phyloP scores from a whole-genome alignment of 2,113 vertebrate species.

The Nesoenas mayeri region DNA sequence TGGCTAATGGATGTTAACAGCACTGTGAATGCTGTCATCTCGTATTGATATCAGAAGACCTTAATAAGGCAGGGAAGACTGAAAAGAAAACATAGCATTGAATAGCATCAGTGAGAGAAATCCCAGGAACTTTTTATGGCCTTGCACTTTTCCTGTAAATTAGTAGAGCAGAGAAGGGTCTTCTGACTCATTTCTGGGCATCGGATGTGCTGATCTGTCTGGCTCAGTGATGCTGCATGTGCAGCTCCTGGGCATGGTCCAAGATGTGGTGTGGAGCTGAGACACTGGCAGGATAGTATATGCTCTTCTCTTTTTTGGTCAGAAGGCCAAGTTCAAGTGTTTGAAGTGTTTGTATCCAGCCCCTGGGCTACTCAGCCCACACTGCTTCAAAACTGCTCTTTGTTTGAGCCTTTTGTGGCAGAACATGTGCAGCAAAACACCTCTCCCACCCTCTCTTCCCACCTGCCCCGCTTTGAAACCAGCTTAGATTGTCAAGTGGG shows the following conservation, averaged over 20 bases:
- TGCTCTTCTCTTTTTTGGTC: not conserved
- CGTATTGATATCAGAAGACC: not conserved
- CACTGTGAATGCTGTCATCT: not conserved
- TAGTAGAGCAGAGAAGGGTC: not conserved
- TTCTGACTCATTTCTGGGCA: not conserved
- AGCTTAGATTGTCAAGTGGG: not conserved
- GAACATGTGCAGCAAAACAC: not conserved
- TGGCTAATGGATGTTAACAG: not conserved
- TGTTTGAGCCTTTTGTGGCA: not conserved
- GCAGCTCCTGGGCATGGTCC: not conserved
- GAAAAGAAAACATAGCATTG: not conserved
- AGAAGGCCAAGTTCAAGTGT: not conserved
- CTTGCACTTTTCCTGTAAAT: not conserved
- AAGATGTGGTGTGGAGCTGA: not conserved
- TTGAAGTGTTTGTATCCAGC: not conserved
- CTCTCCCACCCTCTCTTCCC: not conserved
- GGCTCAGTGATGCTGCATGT: rapidly evolving
- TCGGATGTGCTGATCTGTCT: not conserved
- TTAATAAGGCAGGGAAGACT: not conserved
- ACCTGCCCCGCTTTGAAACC: not conserved
- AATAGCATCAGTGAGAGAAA: not conserved
- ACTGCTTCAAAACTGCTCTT: not conserved
- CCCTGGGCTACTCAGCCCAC: not conserved
- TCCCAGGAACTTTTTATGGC: not conserved
- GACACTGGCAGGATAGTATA: not conserved